Evolutionary conservation across 2,113 vertebrate species (phyloP), one percentile per base, ranked within the genome.

Genomic region (Rhinoderma darwinii): DNA sequence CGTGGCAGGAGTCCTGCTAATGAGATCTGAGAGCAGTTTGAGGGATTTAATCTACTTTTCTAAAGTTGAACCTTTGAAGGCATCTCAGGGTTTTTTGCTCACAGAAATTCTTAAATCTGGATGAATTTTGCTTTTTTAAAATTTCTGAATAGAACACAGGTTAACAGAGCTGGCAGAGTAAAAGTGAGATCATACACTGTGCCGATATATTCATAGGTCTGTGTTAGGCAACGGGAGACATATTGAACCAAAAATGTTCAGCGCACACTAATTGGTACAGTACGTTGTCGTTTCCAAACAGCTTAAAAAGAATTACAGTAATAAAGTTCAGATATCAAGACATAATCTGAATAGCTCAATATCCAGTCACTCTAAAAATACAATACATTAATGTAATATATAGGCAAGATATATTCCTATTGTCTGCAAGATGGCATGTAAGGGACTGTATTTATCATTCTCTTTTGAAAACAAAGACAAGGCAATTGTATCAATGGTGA

Each of bases 21-120:
- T 77, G 74, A 51, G 74, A 32, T 4, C 39, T 7, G 25, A 76
- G 15, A 32, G n/a, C 44, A 1, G n/a, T 50, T 51, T 7, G n/a
- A 17, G 74, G 27, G n/a, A 32, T 76, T 47, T 77, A 77, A 77
- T 47, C 25, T 50, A 35, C 43, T 32, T 47, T 32, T 32, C 50
- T 30, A 77, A 32, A 50, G 74, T 51, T 8, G 51, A 50, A 51
- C 12, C 74, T 77, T 77, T 77, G 74, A 77, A 77, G 74, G 15
- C 1, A 50, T 20, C 30, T 32, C 74, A 50, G 44, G n/a, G 47
- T 43, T 47, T 30, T 75, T 27, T 1, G 5, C 7, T 20, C 25
- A 7, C 11, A 14, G 22, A 47, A 47, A 77, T 32, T 77, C 74
- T 77, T 30, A 77, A 77, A 50, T 47, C 15, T 47, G 22, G 73